A percentile compares a stretch with the other conserved stretches of the same genome.
phyloP scores from a whole-genome alignment of 2,797 vertebrate genomes.

The Melanotaenia pygmaea region DNA sequence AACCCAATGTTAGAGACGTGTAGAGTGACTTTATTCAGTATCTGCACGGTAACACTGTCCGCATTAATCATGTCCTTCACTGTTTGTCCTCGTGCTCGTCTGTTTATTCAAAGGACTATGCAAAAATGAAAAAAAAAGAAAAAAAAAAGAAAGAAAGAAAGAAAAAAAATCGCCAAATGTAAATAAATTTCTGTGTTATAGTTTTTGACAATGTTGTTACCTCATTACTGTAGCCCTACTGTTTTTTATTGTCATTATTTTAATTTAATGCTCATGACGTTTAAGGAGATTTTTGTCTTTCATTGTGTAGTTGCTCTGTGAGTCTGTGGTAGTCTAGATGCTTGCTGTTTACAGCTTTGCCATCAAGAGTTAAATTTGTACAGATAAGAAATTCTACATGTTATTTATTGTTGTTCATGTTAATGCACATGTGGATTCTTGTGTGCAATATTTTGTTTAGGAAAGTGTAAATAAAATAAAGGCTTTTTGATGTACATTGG shows the following conservation, averaged over 20 bases:
- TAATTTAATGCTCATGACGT: slow-evolving; percentile 32
- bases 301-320: slow-evolving; percentile 41
- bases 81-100: slow-evolving; percentile 76
- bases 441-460: slow-evolving; percentile 84
- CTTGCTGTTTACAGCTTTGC: slow-evolving; percentile 65
- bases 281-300: slow-evolving; percentile 48
- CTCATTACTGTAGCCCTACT: slow-evolving; percentile 57
- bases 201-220: slow-evolving; percentile 61
- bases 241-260: slow-evolving; percentile 3
- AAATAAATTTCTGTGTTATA: slow-evolving; percentile 66
- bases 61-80: slow-evolving; percentile 69
- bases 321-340: slow-evolving; percentile 55
- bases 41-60: slow-evolving; percentile 84
- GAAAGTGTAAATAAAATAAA: slow-evolving; percentile 83
- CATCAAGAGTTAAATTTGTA: slow-evolving; percentile 64
- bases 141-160: slow-evolving; percentile 46
- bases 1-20: slow-evolving; percentile 64
- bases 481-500: slow-evolving; percentile 78
- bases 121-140: slow-evolving; percentile 38
- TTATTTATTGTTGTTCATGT: slow-evolving; percentile 81
- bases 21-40: slow-evolving; percentile 57
- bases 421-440: slow-evolving; percentile 74
- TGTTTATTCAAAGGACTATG: slow-evolving; percentile 75
- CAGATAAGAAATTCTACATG: slow-evolving; percentile 70
- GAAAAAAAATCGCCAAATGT: slow-evolving; percentile 67